Conservation (phyloP, 1,140 invertebrate species). For the Lucilia cuprina region DNA sequence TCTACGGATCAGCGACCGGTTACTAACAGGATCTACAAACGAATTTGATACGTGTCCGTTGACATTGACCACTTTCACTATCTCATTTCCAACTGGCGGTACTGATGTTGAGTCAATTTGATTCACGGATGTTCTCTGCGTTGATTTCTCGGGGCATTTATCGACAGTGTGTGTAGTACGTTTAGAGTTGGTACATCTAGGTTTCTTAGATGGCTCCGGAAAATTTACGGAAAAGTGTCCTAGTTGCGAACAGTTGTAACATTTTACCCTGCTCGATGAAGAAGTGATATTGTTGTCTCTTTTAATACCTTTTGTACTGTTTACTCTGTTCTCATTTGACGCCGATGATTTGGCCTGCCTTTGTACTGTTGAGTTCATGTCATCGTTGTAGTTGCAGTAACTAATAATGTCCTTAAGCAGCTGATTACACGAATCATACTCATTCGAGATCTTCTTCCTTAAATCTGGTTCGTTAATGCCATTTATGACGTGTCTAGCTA, state of each 20-base stretch:
- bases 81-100: not conserved
- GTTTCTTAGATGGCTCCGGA: constrained; percentile 8
- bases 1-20: not conserved
- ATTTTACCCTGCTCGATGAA: constrained; percentile 5
- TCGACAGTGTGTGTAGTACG: constrained; percentile 1
- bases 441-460: not conserved
- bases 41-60: not conserved
- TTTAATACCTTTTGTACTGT: not conserved
- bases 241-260: constrained; percentile 33
- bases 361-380: not conserved
- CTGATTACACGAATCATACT: not conserved
- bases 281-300: not conserved
- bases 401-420: constrained; percentile 16
- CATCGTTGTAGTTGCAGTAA: constrained; percentile 21
- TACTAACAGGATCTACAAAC: not conserved
- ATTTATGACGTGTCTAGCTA: not conserved
- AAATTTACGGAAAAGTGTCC: constrained; percentile 29
- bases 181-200: constrained; percentile 12
- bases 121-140: not conserved
- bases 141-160: constrained; percentile 14
- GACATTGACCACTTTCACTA: not conserved
- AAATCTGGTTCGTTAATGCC: not conserved
- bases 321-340: not conserved
- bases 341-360: not conserved
- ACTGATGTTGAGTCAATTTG: not conserved